Percentiles rank a stretch among this genome's conserved stretches.
Evolutionary conservation across 2,797 vertebrate species (phyloP).

Genomic region (Alouatta caraya): DNA sequence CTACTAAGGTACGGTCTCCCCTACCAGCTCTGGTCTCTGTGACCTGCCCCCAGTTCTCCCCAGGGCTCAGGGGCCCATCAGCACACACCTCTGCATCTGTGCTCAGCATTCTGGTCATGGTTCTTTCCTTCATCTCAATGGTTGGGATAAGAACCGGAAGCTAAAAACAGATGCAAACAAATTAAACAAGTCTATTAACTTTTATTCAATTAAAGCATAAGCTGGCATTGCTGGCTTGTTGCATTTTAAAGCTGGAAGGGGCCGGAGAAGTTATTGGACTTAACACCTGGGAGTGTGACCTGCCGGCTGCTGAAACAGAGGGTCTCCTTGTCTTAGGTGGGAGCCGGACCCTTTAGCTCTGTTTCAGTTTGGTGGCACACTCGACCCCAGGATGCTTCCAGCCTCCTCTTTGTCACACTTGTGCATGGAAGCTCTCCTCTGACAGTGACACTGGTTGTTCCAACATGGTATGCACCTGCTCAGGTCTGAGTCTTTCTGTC

Average conservation of each 20-base stretch:
- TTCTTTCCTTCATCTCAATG: background rate
- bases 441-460: fast-evolving
- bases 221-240: background rate
- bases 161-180: background rate
- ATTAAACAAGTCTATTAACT: background rate
- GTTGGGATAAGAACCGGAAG: background rate
- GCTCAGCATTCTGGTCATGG: background rate
- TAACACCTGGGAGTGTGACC: background rate
- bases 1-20: background rate
- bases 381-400: too few species aligned
- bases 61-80: background rate
- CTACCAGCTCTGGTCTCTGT: background rate
- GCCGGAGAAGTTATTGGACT: background rate
- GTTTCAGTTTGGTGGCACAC: too few species aligned
- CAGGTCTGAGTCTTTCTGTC: background rate
- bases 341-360: background rate
- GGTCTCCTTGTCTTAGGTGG: background rate
- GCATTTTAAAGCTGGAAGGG: background rate
- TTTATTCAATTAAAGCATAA: background rate
- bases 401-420: background rate
- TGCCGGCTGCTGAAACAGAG: background rate
- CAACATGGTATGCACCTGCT: background rate
- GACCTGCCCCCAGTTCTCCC: background rate
- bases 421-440: fast-evolving
- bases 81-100: background rate